Evolutionary conservation across 2,113 vertebrate species (phyloP).

Genomic region (Peucedramus taeniatus): DNA sequence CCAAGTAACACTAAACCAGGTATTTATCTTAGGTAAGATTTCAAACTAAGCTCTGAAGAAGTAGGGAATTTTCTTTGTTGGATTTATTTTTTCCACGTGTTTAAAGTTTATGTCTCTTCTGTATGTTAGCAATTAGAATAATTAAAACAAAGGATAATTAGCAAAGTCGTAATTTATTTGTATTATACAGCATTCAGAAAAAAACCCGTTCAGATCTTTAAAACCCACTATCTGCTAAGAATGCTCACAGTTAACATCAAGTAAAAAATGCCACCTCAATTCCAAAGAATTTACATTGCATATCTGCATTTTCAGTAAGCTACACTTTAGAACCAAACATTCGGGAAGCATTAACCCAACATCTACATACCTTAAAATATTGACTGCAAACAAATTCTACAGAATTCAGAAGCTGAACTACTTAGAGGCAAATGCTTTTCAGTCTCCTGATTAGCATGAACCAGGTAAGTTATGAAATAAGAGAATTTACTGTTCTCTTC

Average conservation of each 20-base stretch:
- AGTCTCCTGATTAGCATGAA: background rate
- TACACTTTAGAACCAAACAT: background rate
- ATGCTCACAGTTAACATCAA: background rate
- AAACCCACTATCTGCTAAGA: background rate
- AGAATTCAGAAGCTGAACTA: background rate
- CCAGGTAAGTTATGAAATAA: background rate
- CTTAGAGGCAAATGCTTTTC: background rate
- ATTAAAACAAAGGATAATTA: background rate
- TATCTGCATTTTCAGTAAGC: background rate
- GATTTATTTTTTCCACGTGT: background rate
- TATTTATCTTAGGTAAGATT: background rate
- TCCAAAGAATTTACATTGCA: background rate
- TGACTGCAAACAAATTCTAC: background rate
- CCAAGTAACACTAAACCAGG: background rate
- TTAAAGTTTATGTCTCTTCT: background rate
- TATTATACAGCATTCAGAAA: background rate
- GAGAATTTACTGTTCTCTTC: background rate
- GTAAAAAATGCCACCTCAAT: background rate
- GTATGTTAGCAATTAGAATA: background rate
- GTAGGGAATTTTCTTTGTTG: background rate
- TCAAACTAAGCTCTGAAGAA: background rate
- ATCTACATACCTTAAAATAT: rapidly evolving
- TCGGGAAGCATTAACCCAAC: background rate
- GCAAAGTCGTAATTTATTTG: background rate
- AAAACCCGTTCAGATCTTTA: background rate